These are phyloP conservation scores for Elachura formosa DNA, from an alignment of 2,113 vertebrate species.

Conservation along the genomic window DNA sequence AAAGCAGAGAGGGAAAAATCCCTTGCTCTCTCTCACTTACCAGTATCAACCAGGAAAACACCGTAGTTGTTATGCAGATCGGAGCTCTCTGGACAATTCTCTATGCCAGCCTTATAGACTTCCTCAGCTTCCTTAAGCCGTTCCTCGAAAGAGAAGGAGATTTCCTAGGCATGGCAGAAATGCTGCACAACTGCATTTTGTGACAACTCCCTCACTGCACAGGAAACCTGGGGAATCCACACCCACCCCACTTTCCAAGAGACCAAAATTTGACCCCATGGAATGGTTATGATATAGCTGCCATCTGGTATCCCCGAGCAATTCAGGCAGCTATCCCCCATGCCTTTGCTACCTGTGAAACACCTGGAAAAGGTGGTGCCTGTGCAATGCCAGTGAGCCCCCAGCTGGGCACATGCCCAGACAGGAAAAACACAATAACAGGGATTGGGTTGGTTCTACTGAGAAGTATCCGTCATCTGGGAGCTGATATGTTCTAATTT, in stretches of 20 bases:
- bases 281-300: not conserved
- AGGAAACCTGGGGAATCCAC: fast-evolving
- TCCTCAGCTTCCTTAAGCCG: slow-evolving; percentile 84
- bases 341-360: not conserved
- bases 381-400: not conserved
- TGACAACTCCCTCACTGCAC: fast-evolving
- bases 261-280: not conserved
- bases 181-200: not conserved
- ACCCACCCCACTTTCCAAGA: not conserved
- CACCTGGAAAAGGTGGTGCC: not conserved
- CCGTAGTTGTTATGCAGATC: slow-evolving; percentile 97
- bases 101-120: slow-evolving; percentile 85
- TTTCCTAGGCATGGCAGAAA: not conserved
- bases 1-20: not conserved
- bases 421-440: not conserved
- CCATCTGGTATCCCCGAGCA: not conserved
- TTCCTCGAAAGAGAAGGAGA: slow-evolving; percentile 73
- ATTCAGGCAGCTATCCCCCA: not conserved
- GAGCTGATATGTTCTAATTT: not conserved
- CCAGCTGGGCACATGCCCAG: not conserved
- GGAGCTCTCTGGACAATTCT: slow-evolving; percentile 89
- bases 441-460: not conserved
- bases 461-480: not conserved
- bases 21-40: slow-evolving; percentile 68
- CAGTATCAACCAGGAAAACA: slow-evolving; percentile 91